A percentile compares a stretch with the other conserved stretches of the same genome.
phyloP scores from a whole-genome alignment of 2,113 vertebrate genomes.

The Octodon degus region DNA sequence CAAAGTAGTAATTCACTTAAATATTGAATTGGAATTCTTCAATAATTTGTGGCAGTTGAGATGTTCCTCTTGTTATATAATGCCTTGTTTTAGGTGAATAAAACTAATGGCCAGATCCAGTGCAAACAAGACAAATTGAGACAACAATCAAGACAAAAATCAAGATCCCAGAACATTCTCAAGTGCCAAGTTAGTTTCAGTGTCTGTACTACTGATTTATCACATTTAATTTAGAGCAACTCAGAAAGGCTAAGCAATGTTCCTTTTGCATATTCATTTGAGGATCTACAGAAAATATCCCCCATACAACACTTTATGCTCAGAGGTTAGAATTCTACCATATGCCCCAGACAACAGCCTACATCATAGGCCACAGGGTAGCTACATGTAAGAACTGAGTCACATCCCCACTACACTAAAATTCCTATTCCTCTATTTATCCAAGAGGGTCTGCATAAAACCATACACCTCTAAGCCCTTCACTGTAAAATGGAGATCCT shows the following conservation, averaged over 20 bases:
- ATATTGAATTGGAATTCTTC: neutral
- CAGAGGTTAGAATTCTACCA: neutral
- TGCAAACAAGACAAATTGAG: neutral
- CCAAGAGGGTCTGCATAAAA: neutral
- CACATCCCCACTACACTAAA: neutral
- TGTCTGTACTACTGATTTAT: constrained; percentile 13
- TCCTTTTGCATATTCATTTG: neutral
- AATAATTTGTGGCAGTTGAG: constrained; percentile 10
- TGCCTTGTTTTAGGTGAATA: neutral
- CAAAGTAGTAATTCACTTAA: neutral
- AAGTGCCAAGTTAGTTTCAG: neutral
- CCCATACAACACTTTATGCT: neutral
- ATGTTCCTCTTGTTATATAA: neutral
- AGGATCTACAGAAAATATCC: neutral
- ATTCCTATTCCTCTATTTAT: constrained; percentile 31
- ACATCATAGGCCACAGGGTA: neutral
- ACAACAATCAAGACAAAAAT: neutral
- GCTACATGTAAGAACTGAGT: neutral
- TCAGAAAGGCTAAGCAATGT: neutral
- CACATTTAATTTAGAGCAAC: neutral
- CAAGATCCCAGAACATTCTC: neutral
- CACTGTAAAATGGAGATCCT: constrained; percentile 51
- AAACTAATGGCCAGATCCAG: neutral
- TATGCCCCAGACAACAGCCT: neutral
- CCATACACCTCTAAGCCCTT: neutral